Percentiles rank a stretch among this genome's conserved stretches.
These are phyloP conservation scores for Drosophila gaucha DNA, from an alignment of 2,888 invertebrate species.

Conservation along the genomic window DNA sequence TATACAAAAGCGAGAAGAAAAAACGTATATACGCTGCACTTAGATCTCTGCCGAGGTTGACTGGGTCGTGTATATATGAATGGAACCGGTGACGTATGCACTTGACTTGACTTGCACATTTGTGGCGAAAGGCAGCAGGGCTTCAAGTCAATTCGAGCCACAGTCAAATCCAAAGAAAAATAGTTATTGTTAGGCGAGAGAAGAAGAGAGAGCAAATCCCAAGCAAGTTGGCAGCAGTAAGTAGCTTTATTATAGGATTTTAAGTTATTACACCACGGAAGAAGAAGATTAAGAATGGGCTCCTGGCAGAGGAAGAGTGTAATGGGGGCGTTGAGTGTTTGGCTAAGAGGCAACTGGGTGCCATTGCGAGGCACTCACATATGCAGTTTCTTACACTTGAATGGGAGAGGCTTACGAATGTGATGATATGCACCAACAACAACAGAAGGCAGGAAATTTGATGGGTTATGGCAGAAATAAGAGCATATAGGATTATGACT, in stretches of 20 bases:
- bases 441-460: constrained; percentile 33
- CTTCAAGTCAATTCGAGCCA: constrained; percentile 61
- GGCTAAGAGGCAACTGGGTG: constrained; percentile 39
- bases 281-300: constrained; percentile 5
- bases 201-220: constrained; percentile 1
- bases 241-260: constrained; percentile 79
- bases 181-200: constrained; percentile 47
- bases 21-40: constrained; percentile 39
- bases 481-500: neutral
- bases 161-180: constrained; percentile 66
- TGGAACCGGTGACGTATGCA: constrained; percentile 70
- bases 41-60: constrained; percentile 6
- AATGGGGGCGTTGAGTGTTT: constrained; percentile 11
- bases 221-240: constrained; percentile 49
- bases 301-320: constrained; percentile 3
- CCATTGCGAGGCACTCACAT: constrained; percentile 48
- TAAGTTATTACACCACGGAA: constrained; percentile 68
- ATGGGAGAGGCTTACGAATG: constrained; percentile 40
- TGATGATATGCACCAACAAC: constrained; percentile 39
- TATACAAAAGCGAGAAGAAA: neutral
- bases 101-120: constrained; percentile 79
- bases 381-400: constrained; percentile 52
- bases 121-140: constrained; percentile 56
- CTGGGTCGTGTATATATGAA: constrained; percentile 23
- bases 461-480: neutral